phyloP scores from a whole-genome alignment of 2,797 vertebrate species.

The Helicolenus hilgendorfi region DNA sequence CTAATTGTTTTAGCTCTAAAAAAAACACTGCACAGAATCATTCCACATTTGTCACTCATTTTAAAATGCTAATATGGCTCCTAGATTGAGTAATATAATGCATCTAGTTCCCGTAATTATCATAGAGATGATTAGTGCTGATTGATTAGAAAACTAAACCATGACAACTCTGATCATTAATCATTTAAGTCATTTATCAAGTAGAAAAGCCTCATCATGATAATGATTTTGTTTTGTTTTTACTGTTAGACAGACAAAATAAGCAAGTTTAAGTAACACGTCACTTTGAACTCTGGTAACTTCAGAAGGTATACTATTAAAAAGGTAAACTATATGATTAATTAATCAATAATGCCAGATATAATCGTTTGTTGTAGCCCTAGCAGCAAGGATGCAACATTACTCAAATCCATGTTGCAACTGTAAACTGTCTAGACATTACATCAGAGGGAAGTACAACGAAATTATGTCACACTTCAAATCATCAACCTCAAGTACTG shows the following conservation, averaged over 20 bases:
- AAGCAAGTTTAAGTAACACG: background rate
- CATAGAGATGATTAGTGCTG: background rate
- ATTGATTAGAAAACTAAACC: slow-evolving; percentile 12
- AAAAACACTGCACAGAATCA: background rate
- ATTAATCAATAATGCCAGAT: background rate
- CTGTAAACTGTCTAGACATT: slow-evolving; percentile 3
- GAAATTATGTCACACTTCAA: slow-evolving; percentile 16
- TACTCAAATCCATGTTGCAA: background rate
- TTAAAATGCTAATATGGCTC: background rate
- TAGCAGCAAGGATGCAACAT: slow-evolving; percentile 1
- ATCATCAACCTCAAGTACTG: background rate
- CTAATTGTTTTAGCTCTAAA: background rate
- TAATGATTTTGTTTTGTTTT: background rate
- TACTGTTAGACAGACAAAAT: background rate
- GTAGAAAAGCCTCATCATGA: background rate
- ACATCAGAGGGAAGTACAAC: slow-evolving; percentile 26
- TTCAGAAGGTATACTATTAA: background rate
- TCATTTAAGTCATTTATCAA: background rate
- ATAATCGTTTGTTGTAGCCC: background rate
- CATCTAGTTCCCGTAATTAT: background rate
- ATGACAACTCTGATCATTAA: background rate
- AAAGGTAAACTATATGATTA: background rate
- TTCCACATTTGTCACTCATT: background rate
- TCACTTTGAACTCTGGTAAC: background rate
- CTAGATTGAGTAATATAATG: background rate